Evolutionary conservation across 2,113 vertebrate species (phyloP), one percentile per base, ranked within the genome.

Genomic region (Alces alces): DNA sequence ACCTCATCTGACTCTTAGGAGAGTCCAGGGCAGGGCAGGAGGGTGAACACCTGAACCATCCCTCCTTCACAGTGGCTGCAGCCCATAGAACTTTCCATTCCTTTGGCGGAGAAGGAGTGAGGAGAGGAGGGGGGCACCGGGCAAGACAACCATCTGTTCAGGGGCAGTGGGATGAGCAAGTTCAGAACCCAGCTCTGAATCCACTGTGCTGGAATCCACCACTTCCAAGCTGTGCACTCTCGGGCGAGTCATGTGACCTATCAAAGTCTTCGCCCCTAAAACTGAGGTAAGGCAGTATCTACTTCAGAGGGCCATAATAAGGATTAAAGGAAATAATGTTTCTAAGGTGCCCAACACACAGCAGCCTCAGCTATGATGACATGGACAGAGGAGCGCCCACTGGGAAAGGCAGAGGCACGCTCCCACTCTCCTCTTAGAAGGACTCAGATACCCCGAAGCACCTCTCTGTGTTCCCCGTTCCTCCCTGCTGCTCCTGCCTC

Each of bases 401-500:
- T 15, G 17, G 30, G 83, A 36, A 64, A 86, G 43, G 16, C 39
- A 23, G 4, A 14, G 55, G 52, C 50, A 55, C 5, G 16, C 14
- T 23, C 54, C 78, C 19, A 11, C 9, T 16, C 30, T 66, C 30
- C 36, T 86, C 82, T 33, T 5, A 47, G 54, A 57, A 57, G 33
- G 15, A 33, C n/a, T 17, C 83, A 50, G 50, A 27, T 33, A 6
- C 43, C 54, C 17, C 39, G 16, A 25, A 14, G 28, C 14, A 6
- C 28, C 25, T 91, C 73, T 78, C 61, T 43, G 13, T n/a, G 28
- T 30, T 33, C n/a, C 45, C 4, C 0, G 30, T 43, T 54, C 27
- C 13, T 45, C 0, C 7, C 39, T 2, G 1, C 43, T 19, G 55
- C 39, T 90, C 1, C 0, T 7, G 2, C 14, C 14, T 82, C 17